These are phyloP conservation scores for Henricia sp. DNA, from an alignment of 53 echinoderm and acorn worm genomes.

Conservation along the genomic window DNA sequence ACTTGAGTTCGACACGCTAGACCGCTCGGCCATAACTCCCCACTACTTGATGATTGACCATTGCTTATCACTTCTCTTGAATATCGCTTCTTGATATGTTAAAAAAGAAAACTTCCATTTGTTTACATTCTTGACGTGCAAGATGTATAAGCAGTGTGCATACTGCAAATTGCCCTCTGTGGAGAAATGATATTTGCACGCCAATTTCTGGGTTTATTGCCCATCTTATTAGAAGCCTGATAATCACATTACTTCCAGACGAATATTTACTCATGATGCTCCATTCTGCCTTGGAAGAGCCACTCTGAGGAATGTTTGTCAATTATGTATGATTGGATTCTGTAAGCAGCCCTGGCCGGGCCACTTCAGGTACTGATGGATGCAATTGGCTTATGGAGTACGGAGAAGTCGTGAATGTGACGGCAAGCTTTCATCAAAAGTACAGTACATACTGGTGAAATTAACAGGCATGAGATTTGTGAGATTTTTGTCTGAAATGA, in stretches of 20 bases:
- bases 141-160: background rate
- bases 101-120: too few relatives aligned
- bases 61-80: too few relatives aligned
- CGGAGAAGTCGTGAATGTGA: background rate
- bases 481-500: too few relatives aligned
- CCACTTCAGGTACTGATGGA: background rate
- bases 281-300: background rate
- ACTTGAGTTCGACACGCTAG: too few relatives aligned
- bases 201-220: background rate
- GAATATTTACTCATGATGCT: slow-evolving; percentile 38
- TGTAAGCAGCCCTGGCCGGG: background rate
- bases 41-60: too few relatives aligned
- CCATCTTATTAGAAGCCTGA: slow-evolving; percentile 14
- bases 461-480: too few relatives aligned
- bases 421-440: background rate
- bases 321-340: background rate
- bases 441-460: too few relatives aligned
- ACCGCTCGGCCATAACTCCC: too few relatives aligned
- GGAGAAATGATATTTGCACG: background rate
- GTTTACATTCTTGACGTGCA: too few relatives aligned
- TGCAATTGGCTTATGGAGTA: background rate
- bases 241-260: slow-evolving; percentile 35
- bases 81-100: too few relatives aligned
- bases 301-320: background rate
- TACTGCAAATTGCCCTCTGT: background rate